Percentiles rank a stretch among this genome's conserved stretches.
These are phyloP conservation scores for Eudyptes chrysolophus DNA, from an alignment of 2,113 vertebrate genomes.

Conservation along the genomic window DNA sequence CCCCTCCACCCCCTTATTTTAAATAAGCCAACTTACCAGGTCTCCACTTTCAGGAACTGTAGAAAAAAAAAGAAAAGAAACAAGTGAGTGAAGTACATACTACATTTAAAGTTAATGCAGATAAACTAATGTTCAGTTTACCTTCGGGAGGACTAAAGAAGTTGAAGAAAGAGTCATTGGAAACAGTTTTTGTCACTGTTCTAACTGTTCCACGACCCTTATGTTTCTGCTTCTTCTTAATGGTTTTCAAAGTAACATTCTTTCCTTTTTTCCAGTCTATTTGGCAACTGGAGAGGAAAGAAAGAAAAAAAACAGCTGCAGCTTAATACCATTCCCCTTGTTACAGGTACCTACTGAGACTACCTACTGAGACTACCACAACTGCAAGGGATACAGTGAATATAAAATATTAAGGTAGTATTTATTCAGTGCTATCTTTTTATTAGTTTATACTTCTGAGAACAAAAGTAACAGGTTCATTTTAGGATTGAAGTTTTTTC, in stretches of 20 bases:
- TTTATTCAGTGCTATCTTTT: not conserved
- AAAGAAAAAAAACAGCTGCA: not conserved
- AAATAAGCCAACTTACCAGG: slow-evolving; percentile 81
- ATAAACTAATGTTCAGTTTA: slow-evolving; percentile 26
- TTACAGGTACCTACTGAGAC: not conserved
- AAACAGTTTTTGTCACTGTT: slow-evolving; percentile 97
- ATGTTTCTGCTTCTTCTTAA: slow-evolving; percentile 99
- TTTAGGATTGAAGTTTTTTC: not conserved
- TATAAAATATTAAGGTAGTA: not conserved
- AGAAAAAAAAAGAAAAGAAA: slow-evolving; percentile 15
- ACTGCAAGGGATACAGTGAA: not conserved
- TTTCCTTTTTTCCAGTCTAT: slow-evolving; percentile 99
- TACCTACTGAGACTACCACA: not conserved
- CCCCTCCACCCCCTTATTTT: not conserved
- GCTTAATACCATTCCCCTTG: not conserved
- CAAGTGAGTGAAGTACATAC: not conserved
- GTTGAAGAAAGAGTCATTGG: slow-evolving; percentile 98
- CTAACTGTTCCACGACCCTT: slow-evolving; percentile 97
- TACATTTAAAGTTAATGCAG: not conserved
- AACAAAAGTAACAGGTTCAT: not conserved
- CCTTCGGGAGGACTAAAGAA: slow-evolving; percentile 98
- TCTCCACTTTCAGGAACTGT: slow-evolving; percentile 95
- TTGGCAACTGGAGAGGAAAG: slow-evolving; percentile 79
- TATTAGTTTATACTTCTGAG: not conserved
- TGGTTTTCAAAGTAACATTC: slow-evolving; percentile 98